These are phyloP conservation scores for Pagetopsis macropterus DNA, from an alignment of 2,797 vertebrate genomes.

Conservation along the genomic window DNA sequence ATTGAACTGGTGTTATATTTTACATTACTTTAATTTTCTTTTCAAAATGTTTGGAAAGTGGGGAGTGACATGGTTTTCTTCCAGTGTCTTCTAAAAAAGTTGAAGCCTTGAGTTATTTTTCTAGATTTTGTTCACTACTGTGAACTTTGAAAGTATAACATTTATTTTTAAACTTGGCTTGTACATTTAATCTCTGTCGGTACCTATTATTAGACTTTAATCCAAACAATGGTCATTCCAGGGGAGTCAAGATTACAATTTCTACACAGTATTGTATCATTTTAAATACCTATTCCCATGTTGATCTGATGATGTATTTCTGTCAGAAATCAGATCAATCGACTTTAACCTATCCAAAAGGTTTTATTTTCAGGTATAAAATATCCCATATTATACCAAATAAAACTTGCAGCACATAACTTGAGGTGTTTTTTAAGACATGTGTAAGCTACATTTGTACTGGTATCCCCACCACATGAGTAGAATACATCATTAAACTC, in stretches of 20 bases:
- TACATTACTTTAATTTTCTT: neutral
- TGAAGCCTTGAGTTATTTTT: neutral
- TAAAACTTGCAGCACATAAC: neutral
- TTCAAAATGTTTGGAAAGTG: neutral
- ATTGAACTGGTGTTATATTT: neutral
- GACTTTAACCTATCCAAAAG: neutral
- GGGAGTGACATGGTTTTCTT: neutral
- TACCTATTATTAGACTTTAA: slow-evolving; percentile 7
- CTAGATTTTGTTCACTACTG: neutral
- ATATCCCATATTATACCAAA: neutral
- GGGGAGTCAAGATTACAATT: neutral
- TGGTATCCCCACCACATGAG: neutral
- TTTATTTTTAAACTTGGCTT: neutral
- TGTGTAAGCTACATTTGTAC: neutral
- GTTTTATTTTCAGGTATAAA: neutral
- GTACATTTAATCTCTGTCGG: neutral
- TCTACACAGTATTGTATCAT: neutral
- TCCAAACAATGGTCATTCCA: neutral
- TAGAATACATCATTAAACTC: neutral
- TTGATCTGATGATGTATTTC: neutral
- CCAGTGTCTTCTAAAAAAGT: neutral
- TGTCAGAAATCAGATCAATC: neutral
- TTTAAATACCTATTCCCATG: neutral
- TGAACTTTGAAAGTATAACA: neutral
- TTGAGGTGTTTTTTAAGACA: neutral